Evolutionary conservation across 1,140 invertebrate genomes (phyloP).

Genomic region (Lycorma delicatula): DNA sequence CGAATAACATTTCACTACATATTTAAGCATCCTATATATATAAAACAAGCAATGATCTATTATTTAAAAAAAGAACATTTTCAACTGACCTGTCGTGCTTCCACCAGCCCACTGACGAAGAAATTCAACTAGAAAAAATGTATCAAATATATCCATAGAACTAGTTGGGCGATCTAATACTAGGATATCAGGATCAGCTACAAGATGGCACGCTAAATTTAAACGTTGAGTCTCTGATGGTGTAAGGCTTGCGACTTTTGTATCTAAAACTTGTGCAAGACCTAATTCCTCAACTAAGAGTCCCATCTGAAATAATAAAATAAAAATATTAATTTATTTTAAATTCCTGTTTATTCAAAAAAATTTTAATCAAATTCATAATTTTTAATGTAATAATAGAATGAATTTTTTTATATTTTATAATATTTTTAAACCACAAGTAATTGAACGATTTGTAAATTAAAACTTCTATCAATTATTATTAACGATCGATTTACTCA

Average conservation of each 20-base stretch:
- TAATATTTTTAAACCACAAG: no score
- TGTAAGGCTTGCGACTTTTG: conserved; percentile 67
- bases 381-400: no score
- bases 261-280: conserved; percentile 71
- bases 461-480: no score
- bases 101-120: conserved; percentile 84
- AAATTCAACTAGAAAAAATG: conserved; percentile 90
- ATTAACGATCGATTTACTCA: no score
- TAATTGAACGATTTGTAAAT: no score
- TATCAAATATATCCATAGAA: conserved; percentile 93
- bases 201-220: conserved; percentile 77
- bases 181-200: conserved; percentile 74
- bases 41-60: background rate
- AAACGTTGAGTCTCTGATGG: conserved; percentile 75
- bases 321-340: no score
- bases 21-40: background rate
- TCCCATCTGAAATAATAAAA: conserved; percentile 57
- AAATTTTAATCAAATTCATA: no score
- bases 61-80: conserved; percentile 6
- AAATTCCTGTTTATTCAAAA: no score
- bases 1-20: background rate
- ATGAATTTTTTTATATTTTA: no score
- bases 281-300: conserved; percentile 83
- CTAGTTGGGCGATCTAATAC: conserved; percentile 81
- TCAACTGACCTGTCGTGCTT: conserved; percentile 50